A percentile compares a stretch with the other conserved stretches of the same genome.
These are phyloP conservation scores for Sweltsa coloradensis DNA, from an alignment of 1,140 invertebrate genomes.

Conservation along the genomic window DNA sequence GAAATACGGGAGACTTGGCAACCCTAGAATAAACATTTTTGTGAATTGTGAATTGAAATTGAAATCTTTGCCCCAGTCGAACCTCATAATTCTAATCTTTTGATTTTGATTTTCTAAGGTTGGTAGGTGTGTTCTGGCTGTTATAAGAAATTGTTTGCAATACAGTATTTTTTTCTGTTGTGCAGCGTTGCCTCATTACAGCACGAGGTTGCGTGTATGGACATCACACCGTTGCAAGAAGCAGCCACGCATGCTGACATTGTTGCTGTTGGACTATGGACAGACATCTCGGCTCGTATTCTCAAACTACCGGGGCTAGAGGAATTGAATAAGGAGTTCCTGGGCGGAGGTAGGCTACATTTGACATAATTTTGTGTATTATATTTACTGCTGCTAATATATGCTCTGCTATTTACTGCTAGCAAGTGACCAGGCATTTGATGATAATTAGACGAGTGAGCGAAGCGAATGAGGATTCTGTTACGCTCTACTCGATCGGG, in stretches of 20 bases:
- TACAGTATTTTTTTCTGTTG: constrained; percentile 14
- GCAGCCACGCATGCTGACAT: constrained; percentile 49
- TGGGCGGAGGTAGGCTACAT: constrained; percentile 57
- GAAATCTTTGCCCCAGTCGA: no score
- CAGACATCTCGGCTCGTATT: constrained; percentile 86
- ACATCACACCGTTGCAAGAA: constrained; percentile 69
- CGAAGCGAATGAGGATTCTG: no score
- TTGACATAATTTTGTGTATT: no score
- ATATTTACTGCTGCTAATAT: no score
- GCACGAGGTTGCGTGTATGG: constrained; percentile 92
- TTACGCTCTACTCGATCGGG: no score
- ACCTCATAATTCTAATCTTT: neutral
- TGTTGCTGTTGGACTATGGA: constrained; percentile 92
- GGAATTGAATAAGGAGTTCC: constrained; percentile 69
- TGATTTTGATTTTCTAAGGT: constrained; percentile 7
- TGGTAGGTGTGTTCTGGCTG: neutral
- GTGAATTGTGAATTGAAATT: no score
- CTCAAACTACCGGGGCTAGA: constrained; percentile 65
- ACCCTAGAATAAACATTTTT: no score
- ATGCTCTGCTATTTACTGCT: no score
- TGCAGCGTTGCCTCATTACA: constrained; percentile 61
- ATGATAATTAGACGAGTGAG: no score
- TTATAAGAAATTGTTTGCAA: neutral
- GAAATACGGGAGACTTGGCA: no score
- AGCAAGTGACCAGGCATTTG: no score